These are phyloP conservation scores for Carcharodon carcharias DNA, from an alignment of 2,797 vertebrate genomes.

Conservation along the genomic window DNA sequence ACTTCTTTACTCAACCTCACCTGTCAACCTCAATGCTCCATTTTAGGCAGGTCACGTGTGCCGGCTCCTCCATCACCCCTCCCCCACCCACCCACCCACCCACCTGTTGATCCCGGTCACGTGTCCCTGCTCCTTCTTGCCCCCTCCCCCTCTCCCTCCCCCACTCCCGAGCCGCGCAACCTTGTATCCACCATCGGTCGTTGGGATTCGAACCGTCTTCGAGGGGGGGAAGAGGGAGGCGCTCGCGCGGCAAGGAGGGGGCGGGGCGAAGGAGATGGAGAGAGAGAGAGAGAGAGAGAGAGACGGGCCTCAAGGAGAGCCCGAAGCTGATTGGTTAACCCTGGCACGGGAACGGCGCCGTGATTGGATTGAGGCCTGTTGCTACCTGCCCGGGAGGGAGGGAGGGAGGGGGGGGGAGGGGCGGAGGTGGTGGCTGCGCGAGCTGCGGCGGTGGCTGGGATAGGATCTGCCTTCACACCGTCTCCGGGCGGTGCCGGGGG, in stretches of 20 bases:
- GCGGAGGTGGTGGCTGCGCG: neutral
- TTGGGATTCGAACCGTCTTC: neutral
- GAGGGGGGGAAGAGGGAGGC: neutral
- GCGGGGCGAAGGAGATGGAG: too few relatives aligned
- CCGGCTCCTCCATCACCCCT: neutral
- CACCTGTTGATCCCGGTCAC: neutral
- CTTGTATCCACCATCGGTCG: neutral
- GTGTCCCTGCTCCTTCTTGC: neutral
- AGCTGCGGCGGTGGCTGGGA: too few relatives aligned
- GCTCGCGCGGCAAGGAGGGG: neutral
- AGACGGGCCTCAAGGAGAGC: neutral
- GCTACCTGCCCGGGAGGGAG: neutral
- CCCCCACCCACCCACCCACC: neutral
- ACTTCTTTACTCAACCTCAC: neutral
- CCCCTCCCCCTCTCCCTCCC: neutral
- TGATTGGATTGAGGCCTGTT: neutral
- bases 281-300: accelerated
- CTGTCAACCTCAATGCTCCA: neutral
- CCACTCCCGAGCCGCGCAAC: too few relatives aligned
- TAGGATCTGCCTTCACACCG: neutral
- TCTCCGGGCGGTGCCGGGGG: neutral
- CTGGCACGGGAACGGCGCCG: neutral
- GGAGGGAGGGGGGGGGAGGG: too few relatives aligned
- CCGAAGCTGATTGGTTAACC: neutral
- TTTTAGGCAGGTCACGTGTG: neutral